These are phyloP conservation scores for Holacanthella duospinosa DNA, from an alignment of 2,888 invertebrate genomes.

Conservation along the genomic window DNA sequence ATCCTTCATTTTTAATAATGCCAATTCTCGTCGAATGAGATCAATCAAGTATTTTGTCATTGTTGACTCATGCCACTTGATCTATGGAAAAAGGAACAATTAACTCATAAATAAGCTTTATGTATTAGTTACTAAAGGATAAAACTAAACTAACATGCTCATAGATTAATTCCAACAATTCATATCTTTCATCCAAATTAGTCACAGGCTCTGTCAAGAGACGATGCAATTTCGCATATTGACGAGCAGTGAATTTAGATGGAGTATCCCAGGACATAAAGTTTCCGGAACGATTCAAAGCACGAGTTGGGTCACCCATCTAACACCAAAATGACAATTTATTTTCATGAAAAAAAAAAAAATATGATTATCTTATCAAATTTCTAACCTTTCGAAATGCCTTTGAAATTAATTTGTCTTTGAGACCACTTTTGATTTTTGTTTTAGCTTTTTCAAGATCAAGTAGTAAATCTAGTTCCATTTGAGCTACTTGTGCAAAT, in stretches of 20 bases:
- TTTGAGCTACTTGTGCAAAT: conserved; percentile 29
- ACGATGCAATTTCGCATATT: conserved; percentile 61
- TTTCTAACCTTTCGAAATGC: conserved; percentile 17
- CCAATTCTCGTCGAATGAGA: conserved; percentile 61
- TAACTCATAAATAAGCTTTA: neutral
- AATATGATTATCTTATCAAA: neutral
- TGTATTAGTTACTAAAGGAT: too few species aligned
- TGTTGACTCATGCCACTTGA: conserved; percentile 41
- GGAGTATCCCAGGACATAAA: conserved; percentile 68
- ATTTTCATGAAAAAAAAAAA: neutral
- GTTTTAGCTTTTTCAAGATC: conserved; percentile 30
- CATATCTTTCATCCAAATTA: conserved; percentile 49
- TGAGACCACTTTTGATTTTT: conserved; percentile 22
- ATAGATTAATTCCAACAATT: conserved; percentile 58
- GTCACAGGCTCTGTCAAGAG: conserved; percentile 50
- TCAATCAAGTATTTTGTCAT: conserved; percentile 47
- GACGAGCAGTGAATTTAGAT: conserved; percentile 65
- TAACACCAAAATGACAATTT: conserved; percentile 13
- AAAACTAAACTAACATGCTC: conserved; percentile 51
- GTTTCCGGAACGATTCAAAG: conserved; percentile 60
- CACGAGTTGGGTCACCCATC: conserved; percentile 53
- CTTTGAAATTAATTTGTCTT: conserved; percentile 12
- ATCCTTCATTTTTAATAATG: conserved; percentile 55
- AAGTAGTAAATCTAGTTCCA: conserved; percentile 31
- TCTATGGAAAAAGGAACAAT: conserved; percentile 37